Evolutionary conservation across 53 echinoderm and acorn worm species (phyloP).

Genomic region (Crossaster papposus): DNA sequence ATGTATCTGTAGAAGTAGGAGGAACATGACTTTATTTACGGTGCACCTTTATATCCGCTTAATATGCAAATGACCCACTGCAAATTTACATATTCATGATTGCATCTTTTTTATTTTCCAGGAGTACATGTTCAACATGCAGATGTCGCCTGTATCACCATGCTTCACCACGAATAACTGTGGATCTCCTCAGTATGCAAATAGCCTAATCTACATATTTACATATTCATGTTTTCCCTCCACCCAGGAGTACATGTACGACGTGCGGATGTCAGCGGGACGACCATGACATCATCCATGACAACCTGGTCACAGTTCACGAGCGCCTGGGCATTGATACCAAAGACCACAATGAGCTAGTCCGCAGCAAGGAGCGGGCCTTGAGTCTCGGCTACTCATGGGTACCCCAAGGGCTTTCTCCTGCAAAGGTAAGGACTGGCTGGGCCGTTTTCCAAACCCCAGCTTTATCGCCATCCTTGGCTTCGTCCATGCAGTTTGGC

Average conservation of each 20-base stretch:
- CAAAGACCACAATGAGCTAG: conserved; percentile 79
- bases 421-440: conserved; percentile 74
- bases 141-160: conserved; percentile 87
- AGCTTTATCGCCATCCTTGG: no score
- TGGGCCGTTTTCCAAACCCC: no score
- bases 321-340: conserved; percentile 83
- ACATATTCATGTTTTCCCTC: conserved; percentile 8
- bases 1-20: no score
- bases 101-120: not conserved
- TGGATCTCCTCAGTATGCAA: not conserved
- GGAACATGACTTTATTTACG: no score
- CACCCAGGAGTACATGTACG: conserved; percentile 82
- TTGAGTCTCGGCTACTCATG: conserved; percentile 91
- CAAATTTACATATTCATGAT: conserved; percentile 5
- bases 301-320: conserved; percentile 91
- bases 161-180: not conserved
- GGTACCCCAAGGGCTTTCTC: conserved; percentile 94
- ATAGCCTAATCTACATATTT: not conserved
- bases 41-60: no score
- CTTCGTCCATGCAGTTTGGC: no score
- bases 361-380: conserved; percentile 87
- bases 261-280: conserved; percentile 87
- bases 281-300: conserved; percentile 97
- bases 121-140: conserved; percentile 89
- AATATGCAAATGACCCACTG: not conserved